These are phyloP conservation scores for Lochmaea crataegi DNA, from an alignment of 2,888 invertebrate genomes.

Conservation along the genomic window DNA sequence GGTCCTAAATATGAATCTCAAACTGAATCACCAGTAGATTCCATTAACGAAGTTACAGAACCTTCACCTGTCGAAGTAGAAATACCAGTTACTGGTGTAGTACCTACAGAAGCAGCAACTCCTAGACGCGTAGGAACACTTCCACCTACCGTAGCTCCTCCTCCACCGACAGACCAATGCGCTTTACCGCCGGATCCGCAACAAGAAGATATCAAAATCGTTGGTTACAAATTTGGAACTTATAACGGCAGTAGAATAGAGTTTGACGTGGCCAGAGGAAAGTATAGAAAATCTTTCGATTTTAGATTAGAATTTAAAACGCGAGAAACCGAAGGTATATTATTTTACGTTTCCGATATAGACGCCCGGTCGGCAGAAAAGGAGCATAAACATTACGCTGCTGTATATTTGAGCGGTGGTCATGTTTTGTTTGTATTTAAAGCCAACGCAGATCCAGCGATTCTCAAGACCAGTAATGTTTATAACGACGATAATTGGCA, in stretches of 20 bases:
- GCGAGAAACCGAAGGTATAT: slow-evolving; percentile 78
- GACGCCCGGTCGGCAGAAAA: slow-evolving; percentile 55
- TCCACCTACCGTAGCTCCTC: slow-evolving; percentile 52
- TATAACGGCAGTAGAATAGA: slow-evolving; percentile 77
- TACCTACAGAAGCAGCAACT: slow-evolving; percentile 49
- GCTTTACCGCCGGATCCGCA: slow-evolving; percentile 69
- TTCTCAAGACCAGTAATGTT: slow-evolving; percentile 68
- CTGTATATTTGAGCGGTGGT: slow-evolving; percentile 81
- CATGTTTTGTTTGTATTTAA: slow-evolving; percentile 78
- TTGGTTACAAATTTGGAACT: slow-evolving; percentile 70
- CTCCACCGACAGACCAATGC: slow-evolving; percentile 64
- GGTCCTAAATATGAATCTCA: background rate
- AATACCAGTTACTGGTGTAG: slow-evolving; percentile 8
- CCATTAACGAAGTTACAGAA: slow-evolving; percentile 1
- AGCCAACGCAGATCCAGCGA: slow-evolving; percentile 71
- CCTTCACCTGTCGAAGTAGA: background rate
- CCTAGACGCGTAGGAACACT: slow-evolving; percentile 60
- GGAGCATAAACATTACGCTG: slow-evolving; percentile 71
- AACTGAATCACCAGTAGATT: background rate
- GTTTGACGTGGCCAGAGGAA: slow-evolving; percentile 69
- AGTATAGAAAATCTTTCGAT: slow-evolving; percentile 76
- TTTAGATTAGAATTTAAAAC: slow-evolving; percentile 86
- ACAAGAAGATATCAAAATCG: slow-evolving; percentile 57
- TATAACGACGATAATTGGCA: slow-evolving; percentile 88
- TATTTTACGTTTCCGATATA: slow-evolving; percentile 81